Evolutionary conservation across 1,140 invertebrate species (phyloP).

Genomic region (Polypedilum vanderplanki): DNA sequence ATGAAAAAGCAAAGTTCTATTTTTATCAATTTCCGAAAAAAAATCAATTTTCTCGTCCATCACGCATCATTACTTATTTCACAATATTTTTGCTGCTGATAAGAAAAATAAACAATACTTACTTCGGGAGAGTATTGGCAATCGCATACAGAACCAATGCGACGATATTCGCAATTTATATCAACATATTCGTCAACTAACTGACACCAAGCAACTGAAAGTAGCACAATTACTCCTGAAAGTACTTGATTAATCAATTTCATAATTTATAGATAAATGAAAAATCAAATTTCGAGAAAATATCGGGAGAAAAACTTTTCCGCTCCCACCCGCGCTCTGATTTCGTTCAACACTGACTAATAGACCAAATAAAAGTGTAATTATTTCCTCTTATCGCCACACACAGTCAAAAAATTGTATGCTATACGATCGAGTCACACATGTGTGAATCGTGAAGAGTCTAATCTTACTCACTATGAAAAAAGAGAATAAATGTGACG

Average conservation of each 20-base stretch:
- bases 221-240: neutral
- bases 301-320: neutral
- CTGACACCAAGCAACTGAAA: neutral
- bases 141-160: neutral
- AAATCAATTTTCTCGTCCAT: too few relatives aligned
- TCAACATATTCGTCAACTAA: neutral
- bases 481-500: conserved; percentile 2
- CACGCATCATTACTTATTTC: too few relatives aligned
- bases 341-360: conserved; percentile 15
- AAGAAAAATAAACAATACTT: neutral
- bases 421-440: neutral
- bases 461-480: neutral
- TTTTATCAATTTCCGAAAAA: too few relatives aligned
- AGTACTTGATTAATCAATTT: neutral
- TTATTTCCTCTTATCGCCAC: conserved; percentile 19
- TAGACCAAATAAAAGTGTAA: conserved; percentile 1
- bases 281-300: neutral
- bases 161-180: neutral
- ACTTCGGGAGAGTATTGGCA: neutral
- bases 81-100: too few relatives aligned
- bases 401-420: conserved; percentile 23
- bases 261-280: neutral
- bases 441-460: neutral
- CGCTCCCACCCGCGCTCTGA: neutral
- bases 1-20: neutral